Evolutionary conservation across 1,140 invertebrate genomes (phyloP), one percentile per base, ranked within the genome.

Genomic region (Gonatopus flavifemur): DNA sequence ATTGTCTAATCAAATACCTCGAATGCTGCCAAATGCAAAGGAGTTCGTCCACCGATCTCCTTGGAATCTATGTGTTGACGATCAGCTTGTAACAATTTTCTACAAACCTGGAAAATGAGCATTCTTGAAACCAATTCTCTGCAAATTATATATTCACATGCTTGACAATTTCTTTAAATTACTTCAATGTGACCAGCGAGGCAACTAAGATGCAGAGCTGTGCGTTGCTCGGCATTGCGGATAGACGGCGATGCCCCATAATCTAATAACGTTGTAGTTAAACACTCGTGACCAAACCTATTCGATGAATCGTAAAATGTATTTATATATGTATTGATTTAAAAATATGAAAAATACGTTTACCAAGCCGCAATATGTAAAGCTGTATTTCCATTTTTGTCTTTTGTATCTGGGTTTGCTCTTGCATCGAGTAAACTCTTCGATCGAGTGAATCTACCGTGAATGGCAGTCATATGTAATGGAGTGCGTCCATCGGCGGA

Each of bases 381-480:
- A 24, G 82, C 72, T 1, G 82, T 83, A 49, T 79, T 82, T 24
- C 80, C 78, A 55, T 78, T 78, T 55, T 79, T 79, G 56, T 84
- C 82, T 18, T 66, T 52, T 30, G 62, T 70, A 45, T 83, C 79
- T 3, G 82, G 69, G 3, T 66, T 59, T n/a, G 81, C 81, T 24
- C 80, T 79, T 47, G 47, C 54, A 50, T 81, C 80, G 0, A 84
- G 72, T 20, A 87, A 71, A 32, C 78, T 81, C 69, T 86, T 83
- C 21, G 84, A 85, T 37, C 85, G 67, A 2, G 83, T 83, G 64
- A 86, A 86, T 63, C 84, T 74, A 22, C 86, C 85, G 68, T 87
- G 82, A 52, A 86, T 79, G 9, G 85, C 83, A 10, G 84, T 84
- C 82, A 87, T 83, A 57, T 87, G 85, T 16, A 87, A 72, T 6